These are phyloP conservation scores for Diabrotica undecimpunctata DNA, from an alignment of 1,140 invertebrate genomes.

Conservation along the genomic window DNA sequence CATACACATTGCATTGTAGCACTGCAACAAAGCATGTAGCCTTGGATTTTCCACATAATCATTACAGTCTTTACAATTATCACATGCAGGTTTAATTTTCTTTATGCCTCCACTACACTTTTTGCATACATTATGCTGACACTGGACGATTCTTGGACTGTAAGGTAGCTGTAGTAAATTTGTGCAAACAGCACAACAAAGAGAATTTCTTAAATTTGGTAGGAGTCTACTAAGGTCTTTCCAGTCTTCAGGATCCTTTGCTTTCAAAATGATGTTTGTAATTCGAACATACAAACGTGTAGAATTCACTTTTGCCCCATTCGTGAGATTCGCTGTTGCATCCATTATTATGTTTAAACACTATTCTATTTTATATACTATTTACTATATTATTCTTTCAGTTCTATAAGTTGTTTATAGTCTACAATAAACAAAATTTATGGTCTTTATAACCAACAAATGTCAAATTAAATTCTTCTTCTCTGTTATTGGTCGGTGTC, in stretches of 20 bases:
- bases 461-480: no score
- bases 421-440: no score
- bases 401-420: no score
- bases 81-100: conserved; percentile 77
- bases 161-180: conserved; percentile 78
- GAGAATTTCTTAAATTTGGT: conserved; percentile 77
- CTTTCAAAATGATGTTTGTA: conserved; percentile 73
- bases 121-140: conserved; percentile 84
- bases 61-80: conserved; percentile 79
- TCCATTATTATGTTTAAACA: background rate
- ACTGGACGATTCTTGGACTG: conserved; percentile 73
- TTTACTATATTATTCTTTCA: no score
- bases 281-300: conserved; percentile 80
- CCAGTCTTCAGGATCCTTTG: conserved; percentile 69
- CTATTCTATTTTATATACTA: no score
- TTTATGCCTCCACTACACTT: conserved; percentile 79
- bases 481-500: no score
- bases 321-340: conserved; percentile 13
- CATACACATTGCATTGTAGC: conserved; percentile 84
- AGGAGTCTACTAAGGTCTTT: conserved; percentile 77
- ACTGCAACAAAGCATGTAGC: conserved; percentile 74
- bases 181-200: conserved; percentile 85
- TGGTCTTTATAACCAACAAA: no score
- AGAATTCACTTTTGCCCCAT: conserved; percentile 67
- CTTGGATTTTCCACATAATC: conserved; percentile 81